A percentile compares a stretch with the other conserved stretches of the same genome.
phyloP scores from a whole-genome alignment of 2,113 vertebrate species.

The Microcebus griseorufus region DNA sequence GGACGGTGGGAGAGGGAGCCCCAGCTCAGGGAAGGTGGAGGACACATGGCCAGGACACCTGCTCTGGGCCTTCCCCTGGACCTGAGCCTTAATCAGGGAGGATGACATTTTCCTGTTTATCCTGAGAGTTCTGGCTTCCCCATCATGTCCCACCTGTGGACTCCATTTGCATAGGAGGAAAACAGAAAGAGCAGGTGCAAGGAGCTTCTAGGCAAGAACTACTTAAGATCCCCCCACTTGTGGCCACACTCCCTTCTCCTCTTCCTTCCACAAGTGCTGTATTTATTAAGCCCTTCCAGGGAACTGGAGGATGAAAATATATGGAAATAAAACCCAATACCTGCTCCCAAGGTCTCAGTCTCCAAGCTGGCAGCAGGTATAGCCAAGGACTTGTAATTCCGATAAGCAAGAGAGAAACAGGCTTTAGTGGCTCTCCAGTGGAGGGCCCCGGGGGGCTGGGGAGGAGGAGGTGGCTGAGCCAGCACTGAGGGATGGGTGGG shows the following conservation, averaged over 20 bases:
- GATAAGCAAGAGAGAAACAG: no score
- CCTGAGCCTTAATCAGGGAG: not conserved
- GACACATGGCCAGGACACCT: not conserved
- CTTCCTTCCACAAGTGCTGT: not conserved
- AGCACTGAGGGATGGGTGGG: accelerated
- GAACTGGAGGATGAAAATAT: not conserved
- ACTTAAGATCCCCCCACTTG: no score
- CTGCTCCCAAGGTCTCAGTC: not conserved
- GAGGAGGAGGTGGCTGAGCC: not conserved
- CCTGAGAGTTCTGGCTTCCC: not conserved
- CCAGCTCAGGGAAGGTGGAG: not conserved
- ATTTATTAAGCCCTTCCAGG: not conserved
- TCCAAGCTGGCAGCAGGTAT: not conserved
- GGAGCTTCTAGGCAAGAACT: no score
- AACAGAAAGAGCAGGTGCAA: not conserved
- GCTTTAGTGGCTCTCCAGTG: not conserved
- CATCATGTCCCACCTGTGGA: accelerated
- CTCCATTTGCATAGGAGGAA: not conserved
- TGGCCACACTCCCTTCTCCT: not conserved
- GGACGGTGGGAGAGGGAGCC: not conserved
- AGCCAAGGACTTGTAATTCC: not conserved
- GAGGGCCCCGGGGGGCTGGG: accelerated
- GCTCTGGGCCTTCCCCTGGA: not conserved
- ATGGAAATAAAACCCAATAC: not conserved
- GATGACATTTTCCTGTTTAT: not conserved